phyloP scores from a whole-genome alignment of 2,888 invertebrate species.

The Callimorpha dominula region DNA sequence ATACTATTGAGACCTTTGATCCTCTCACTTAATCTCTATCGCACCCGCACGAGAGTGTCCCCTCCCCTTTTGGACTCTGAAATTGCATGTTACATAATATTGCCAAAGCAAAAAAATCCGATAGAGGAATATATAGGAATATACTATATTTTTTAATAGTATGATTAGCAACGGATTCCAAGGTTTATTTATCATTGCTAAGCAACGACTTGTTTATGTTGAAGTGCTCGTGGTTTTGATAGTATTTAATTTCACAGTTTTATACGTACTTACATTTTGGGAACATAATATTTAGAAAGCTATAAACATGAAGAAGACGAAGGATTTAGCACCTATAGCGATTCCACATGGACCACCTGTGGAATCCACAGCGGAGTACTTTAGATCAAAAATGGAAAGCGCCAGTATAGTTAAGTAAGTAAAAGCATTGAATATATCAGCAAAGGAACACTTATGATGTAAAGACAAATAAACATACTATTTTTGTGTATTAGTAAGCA shows the following conservation, averaged over 20 bases:
- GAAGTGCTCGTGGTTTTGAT: slow-evolving; percentile 22
- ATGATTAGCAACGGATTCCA: background rate
- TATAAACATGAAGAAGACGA: slow-evolving; percentile 70
- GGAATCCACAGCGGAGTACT: slow-evolving; percentile 83
- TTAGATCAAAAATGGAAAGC: slow-evolving; percentile 84
- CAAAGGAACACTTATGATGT: background rate
- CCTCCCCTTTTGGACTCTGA: too few species aligned
- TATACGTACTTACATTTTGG: background rate
- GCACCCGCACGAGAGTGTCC: too few species aligned
- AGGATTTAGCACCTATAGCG: slow-evolving; percentile 81
- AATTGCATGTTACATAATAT: too few species aligned
- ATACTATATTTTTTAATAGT: too few species aligned
- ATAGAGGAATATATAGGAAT: too few species aligned
- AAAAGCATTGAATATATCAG: background rate
- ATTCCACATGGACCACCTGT: slow-evolving; percentile 84
- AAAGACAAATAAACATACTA: too few species aligned
- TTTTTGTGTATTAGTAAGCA: too few species aligned
- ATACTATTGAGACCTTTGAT: too few species aligned
- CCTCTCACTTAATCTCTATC: too few species aligned
- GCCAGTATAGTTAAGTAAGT: slow-evolving; percentile 82
- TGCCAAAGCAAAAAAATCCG: too few species aligned
- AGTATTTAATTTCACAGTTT: background rate
- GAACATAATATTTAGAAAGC: background rate
- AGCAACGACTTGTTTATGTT: slow-evolving; percentile 32
- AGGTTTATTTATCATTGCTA: slow-evolving; percentile 27